Evolutionary conservation across 2,888 invertebrate genomes (phyloP), one percentile per base, ranked within the genome.

Genomic region (Luperina testacea): DNA sequence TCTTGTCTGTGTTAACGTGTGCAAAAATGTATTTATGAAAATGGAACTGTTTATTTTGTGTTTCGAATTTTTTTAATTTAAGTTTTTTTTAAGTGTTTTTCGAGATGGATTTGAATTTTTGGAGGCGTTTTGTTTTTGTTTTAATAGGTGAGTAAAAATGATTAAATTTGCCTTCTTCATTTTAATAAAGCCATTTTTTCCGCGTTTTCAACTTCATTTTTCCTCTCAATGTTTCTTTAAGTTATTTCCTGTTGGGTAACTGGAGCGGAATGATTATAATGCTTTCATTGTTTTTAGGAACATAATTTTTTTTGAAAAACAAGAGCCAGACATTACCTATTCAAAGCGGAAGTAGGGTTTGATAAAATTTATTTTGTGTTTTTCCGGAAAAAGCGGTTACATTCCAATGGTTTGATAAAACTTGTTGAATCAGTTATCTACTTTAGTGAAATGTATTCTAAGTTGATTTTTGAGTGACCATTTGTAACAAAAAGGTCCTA

Each of bases 91-190:
- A 57, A 77, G 80, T 85, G 81, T 74, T 72, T 67, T 70, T 68
- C 81, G 90, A 90, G 90, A 94, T 94, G 94, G 92, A 94, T 93
- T 90, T 88, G 80, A 85, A 72, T 75, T 85, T 88, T 78, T 90
- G 91, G 91, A 91, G 77, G 67, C 15, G 86, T 53, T 45, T 88
- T 75, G 76, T 89, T 76, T 90, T 87, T 57, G 74, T 85, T 86
- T 88, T 86, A 81, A 78, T 84, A 79, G 91, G 94, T 94, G 78
- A 93, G 93, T 91, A 82, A 0, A 38, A n/a, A 38, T n/a, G 4
- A 65, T 51, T n/a, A 13, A 20, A 48, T 27, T 20, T 32, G 17
- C 8, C 15, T 32, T 20, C 2, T 20, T 61, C 1, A 65, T 84
- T 67, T 48, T 38, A 27, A 42, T 48, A 13, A 27, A 61, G 2